Evolutionary conservation across 2,113 vertebrate genomes (phyloP).

Genomic region (Chrysochloris asiatica): DNA sequence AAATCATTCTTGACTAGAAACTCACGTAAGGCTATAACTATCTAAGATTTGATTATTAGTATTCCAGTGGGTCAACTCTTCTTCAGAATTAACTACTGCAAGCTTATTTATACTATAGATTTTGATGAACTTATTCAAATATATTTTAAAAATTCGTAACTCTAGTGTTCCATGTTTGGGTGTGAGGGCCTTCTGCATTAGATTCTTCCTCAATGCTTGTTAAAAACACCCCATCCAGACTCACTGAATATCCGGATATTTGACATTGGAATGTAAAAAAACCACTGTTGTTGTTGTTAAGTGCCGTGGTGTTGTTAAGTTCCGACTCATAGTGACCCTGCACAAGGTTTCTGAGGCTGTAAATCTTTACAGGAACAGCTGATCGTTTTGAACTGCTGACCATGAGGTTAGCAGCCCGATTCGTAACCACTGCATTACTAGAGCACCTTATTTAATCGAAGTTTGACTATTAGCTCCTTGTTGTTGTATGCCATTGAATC

Average conservation of each 20-base stretch:
- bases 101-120: neutral
- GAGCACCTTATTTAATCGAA: too few species aligned
- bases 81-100: neutral
- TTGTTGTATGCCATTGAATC: too few species aligned
- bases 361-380: too few species aligned
- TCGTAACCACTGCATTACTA: too few species aligned
- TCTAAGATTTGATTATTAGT: neutral
- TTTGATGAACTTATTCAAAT: neutral
- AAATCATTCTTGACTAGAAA: neutral
- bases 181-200: neutral
- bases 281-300: too few species aligned
- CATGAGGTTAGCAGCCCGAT: too few species aligned
- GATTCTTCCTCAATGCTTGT: constrained; percentile 13
- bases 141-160: neutral
- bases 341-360: too few species aligned
- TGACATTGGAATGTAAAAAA: constrained; percentile 7
- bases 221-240: neutral
- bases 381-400: too few species aligned
- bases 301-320: too few species aligned
- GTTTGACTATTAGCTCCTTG: neutral
- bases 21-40: neutral
- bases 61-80: neutral
- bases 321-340: too few species aligned
- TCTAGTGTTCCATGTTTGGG: neutral
- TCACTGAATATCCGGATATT: neutral